A percentile compares a stretch with the other conserved stretches of the same genome.
phyloP scores from a whole-genome alignment of 2,888 invertebrate genomes.

The Cosmopolites sordidus region DNA sequence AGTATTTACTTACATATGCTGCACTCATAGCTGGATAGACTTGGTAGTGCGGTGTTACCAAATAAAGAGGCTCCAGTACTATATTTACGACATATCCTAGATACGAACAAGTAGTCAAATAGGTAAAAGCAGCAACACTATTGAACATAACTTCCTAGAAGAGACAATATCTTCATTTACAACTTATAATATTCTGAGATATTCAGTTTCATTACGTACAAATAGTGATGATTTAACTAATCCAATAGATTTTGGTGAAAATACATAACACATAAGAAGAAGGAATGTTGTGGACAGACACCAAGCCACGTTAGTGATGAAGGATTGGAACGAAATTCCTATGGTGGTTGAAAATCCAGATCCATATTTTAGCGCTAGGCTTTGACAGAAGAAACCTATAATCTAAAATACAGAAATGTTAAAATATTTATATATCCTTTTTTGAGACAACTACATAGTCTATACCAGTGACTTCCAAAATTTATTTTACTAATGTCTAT shows the following conservation, averaged over 20 bases:
- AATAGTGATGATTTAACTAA: conserved; percentile 77
- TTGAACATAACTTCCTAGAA: conserved; percentile 79
- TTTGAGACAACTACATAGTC: no score
- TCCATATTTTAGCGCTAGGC: conserved; percentile 74
- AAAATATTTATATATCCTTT: no score
- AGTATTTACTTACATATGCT: conserved; percentile 79
- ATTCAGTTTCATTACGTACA: conserved; percentile 56
- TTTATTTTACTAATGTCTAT: no score
- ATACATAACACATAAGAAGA: conserved; percentile 70
- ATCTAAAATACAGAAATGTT: conserved; percentile 51
- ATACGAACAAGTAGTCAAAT: conserved; percentile 74
- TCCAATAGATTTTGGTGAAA: conserved; percentile 71
- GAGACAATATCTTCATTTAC: conserved; percentile 14
- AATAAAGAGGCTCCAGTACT: conserved; percentile 71
- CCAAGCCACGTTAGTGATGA: conserved; percentile 75
- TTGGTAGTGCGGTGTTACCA: conserved; percentile 68
- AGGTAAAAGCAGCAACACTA: conserved; percentile 69
- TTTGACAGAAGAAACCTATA: conserved; percentile 78
- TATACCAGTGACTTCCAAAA: no score
- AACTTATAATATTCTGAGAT: not conserved
- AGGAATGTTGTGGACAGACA: conserved; percentile 74
- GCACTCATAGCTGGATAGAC: conserved; percentile 88
- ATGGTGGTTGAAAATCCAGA: conserved; percentile 66
- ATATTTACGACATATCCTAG: conserved; percentile 75
- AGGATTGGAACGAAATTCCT: conserved; percentile 76